Evolutionary conservation across 2,113 vertebrate genomes (phyloP).

Genomic region (Trachemys scripta): DNA sequence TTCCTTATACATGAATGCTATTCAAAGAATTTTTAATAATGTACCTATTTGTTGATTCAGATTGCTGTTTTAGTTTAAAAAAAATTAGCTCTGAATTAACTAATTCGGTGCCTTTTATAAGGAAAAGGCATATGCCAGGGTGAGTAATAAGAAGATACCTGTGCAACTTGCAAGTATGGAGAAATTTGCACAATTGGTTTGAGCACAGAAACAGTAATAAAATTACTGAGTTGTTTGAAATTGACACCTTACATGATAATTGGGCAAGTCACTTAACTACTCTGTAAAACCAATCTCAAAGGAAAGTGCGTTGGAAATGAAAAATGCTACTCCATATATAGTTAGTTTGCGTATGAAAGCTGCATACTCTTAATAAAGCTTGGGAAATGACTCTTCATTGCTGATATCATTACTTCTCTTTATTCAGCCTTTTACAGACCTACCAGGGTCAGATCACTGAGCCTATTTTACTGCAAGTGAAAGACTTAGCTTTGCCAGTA

Average conservation of each 20-base stretch:
- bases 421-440: not conserved
- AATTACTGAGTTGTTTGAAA: not conserved
- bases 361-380: not conserved
- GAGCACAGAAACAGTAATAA: not conserved
- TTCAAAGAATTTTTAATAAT: not conserved
- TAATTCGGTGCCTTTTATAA: not conserved
- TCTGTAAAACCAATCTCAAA: not conserved
- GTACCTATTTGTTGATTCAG: not conserved
- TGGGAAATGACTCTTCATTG: not conserved
- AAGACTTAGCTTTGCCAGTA: not conserved
- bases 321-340: not conserved
- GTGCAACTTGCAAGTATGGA: not conserved
- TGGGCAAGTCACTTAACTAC: not conserved
- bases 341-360: not conserved
- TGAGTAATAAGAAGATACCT: not conserved
- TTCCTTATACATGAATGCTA: not conserved
- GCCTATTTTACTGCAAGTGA: not conserved
- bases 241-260: not conserved
- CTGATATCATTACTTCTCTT: conserved; percentile 9
- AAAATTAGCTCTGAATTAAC: not conserved
- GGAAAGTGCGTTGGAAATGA: not conserved
- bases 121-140: not conserved
- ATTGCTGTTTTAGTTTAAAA: fast-evolving
- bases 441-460: not conserved
- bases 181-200: not conserved